Conservation (phyloP, 2,888 invertebrate genomes). For the Camponotus fellah region DNA sequence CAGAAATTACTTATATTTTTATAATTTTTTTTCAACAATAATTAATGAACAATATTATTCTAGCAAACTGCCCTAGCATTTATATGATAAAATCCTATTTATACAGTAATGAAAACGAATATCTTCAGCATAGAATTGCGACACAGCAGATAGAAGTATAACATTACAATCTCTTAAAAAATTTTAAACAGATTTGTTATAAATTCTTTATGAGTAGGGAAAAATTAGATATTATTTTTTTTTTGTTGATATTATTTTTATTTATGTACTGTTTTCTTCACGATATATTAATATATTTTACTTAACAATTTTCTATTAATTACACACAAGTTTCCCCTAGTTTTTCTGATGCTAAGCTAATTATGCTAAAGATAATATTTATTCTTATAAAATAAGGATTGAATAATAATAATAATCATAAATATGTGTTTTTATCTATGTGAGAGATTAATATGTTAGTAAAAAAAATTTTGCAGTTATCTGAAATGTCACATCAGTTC, state of each 20-base stretch:
- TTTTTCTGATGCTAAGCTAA: neutral
- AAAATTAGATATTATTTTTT: neutral
- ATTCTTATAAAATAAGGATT: neutral
- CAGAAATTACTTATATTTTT: neutral
- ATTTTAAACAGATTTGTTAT: conserved; percentile 3
- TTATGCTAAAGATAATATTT: neutral
- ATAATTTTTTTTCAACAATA: neutral
- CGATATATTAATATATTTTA: neutral
- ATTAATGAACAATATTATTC: conserved; percentile 14
- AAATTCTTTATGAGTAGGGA: neutral
- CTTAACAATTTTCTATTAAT: neutral
- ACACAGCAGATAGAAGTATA: neutral
- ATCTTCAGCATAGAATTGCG: neutral
- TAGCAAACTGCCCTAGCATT: neutral
- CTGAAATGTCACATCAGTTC: conserved; percentile 22
- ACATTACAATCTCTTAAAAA: neutral
- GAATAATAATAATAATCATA: conserved; percentile 8
- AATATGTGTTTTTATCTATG: neutral
- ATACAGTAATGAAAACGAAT: conserved; percentile 10
- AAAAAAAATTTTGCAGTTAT: conserved; percentile 21
- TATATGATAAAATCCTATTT: conserved; percentile 20
- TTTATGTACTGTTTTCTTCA: neutral
- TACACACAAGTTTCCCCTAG: neutral
- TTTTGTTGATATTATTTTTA: no score
- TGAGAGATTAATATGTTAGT: neutral